Conservation (phyloP, 2,888 invertebrate genomes). For the Rutpela maculata region DNA sequence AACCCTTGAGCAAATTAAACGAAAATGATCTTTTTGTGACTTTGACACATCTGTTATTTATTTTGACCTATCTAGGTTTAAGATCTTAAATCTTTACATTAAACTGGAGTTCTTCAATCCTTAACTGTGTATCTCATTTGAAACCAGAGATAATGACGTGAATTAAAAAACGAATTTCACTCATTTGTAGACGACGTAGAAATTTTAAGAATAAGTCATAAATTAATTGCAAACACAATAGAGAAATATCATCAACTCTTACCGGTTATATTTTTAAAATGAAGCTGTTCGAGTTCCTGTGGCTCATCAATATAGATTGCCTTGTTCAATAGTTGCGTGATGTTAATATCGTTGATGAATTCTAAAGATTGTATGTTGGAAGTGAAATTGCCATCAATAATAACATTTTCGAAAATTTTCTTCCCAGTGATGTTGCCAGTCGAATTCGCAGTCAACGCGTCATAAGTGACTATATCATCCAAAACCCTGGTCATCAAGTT, state of each 20-base stretch:
- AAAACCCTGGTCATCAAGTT: constrained; percentile 55
- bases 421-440: constrained; percentile 48
- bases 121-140: no score
- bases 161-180: no score
- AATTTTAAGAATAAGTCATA: no score
- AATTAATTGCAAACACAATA: no score
- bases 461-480: constrained; percentile 48
- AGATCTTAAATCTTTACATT: no score
- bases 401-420: constrained; percentile 59
- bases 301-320: constrained; percentile 60
- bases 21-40: no score
- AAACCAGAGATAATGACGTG: no score
- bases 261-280: constrained; percentile 62
- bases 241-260: constrained; percentile 36
- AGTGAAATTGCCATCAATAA: constrained; percentile 58
- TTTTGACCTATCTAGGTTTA: no score
- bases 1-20: no score
- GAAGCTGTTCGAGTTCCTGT: constrained; percentile 52
- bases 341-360: constrained; percentile 59
- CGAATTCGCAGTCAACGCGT: constrained; percentile 49
- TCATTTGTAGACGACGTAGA: no score
- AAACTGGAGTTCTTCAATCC: no score
- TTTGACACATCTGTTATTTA: no score
- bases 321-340: constrained; percentile 56
- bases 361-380: constrained; percentile 47